phyloP scores from a whole-genome alignment of 2,113 vertebrate genomes.

The Symphodus melops region DNA sequence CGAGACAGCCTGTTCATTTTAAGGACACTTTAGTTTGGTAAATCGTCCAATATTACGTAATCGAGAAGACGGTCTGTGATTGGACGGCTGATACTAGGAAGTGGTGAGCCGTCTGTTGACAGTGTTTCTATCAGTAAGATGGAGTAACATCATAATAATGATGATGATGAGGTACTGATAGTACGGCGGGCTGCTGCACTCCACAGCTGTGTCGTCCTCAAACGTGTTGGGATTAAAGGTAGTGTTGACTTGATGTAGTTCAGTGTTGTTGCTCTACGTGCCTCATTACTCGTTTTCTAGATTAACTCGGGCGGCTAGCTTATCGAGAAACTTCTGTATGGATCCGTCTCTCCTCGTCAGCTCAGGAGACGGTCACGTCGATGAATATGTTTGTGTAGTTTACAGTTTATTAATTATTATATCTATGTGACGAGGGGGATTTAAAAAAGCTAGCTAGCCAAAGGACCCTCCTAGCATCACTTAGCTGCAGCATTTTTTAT shows the following conservation, averaged over 20 bases:
- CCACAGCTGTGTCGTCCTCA: neutral
- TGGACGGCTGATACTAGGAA: constrained; percentile 56
- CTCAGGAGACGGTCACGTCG: neutral
- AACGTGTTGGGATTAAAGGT: constrained; percentile 25
- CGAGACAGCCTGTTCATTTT: no score
- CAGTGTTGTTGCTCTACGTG: neutral
- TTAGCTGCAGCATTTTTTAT: neutral
- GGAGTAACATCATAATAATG: constrained; percentile 34
- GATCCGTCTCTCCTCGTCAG: constrained; percentile 4
- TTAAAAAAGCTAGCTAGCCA: neutral
- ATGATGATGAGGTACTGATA: constrained; percentile 27
- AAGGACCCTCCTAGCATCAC: neutral
- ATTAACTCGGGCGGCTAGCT: constrained; percentile 17
- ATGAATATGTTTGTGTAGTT: neutral
- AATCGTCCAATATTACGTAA: constrained; percentile 43
- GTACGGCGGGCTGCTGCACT: neutral
- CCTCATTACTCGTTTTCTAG: constrained; percentile 26
- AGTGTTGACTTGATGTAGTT: neutral
- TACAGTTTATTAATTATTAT: no score
- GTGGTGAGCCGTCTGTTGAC: constrained; percentile 60
- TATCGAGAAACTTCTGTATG: neutral
- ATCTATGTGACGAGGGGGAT: no score
- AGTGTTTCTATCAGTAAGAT: constrained; percentile 22
- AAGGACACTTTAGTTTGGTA: no score
- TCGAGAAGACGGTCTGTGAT: constrained; percentile 7